These are phyloP conservation scores for Mimumesa dahlbomi DNA, from an alignment of 2,888 invertebrate genomes.

Conservation along the genomic window DNA sequence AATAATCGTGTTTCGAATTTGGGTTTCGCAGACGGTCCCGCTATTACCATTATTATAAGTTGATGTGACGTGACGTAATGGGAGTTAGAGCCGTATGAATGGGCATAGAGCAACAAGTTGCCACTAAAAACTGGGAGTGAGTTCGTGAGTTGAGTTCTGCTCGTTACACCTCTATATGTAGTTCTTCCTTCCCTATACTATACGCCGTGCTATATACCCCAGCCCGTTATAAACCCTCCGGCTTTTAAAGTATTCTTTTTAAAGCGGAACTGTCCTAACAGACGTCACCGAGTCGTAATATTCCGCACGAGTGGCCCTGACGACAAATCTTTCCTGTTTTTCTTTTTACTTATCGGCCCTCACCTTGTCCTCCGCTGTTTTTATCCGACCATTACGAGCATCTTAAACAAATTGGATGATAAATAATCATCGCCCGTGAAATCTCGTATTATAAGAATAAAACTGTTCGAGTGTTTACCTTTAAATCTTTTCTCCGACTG, in stretches of 20 bases:
- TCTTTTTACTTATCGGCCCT: conserved; percentile 17
- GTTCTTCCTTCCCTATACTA: conserved; percentile 80
- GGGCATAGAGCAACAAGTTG: conserved; percentile 81
- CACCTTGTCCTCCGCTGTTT: neutral
- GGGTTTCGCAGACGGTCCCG: conserved; percentile 63
- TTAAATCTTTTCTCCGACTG: conserved; percentile 36
- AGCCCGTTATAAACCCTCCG: conserved; percentile 79
- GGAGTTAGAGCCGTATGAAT: conserved; percentile 81
- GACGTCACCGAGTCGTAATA: conserved; percentile 75
- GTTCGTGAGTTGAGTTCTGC: conserved; percentile 81
- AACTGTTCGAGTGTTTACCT: conserved; percentile 50
- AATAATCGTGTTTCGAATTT: conserved; percentile 75
- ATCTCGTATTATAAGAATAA: conserved; percentile 28
- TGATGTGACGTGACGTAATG: conserved; percentile 81
- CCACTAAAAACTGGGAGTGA: conserved; percentile 81
- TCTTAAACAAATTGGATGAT: conserved; percentile 29
- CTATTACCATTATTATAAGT: conserved; percentile 80
- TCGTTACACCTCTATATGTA: conserved; percentile 81
- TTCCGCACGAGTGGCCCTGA: conserved; percentile 55
- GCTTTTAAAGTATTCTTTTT: conserved; percentile 81
- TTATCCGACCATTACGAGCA: conserved; percentile 12
- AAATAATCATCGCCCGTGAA: conserved; percentile 23
- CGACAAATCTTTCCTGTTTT: conserved; percentile 23
- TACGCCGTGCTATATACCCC: conserved; percentile 75
- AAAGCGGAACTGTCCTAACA: conserved; percentile 79